Evolutionary conservation across 2,797 vertebrate genomes (phyloP).

Genomic region (Falco rusticolus): DNA sequence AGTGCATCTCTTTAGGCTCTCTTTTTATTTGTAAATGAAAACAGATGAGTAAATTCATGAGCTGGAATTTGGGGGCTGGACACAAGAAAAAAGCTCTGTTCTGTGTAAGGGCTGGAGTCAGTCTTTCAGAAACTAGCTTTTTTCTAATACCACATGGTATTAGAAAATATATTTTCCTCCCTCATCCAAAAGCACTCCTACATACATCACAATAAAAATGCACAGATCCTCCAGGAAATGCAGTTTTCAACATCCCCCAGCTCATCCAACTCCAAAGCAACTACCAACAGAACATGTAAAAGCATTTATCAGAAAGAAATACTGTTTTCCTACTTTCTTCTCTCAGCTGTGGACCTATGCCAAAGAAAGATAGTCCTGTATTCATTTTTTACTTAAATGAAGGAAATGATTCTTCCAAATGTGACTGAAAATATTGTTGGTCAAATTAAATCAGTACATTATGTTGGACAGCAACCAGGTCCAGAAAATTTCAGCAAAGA

Average conservation of each 20-base stretch:
- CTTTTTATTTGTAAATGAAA: background rate
- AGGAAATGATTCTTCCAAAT: slow-evolving; percentile 46
- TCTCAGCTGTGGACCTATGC: background rate
- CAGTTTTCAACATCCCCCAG: background rate
- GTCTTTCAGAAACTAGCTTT: background rate
- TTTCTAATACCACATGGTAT: too few relatives aligned
- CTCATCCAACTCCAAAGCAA: background rate
- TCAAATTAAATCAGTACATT: background rate
- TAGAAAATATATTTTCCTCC: background rate
- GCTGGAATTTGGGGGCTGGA: background rate
- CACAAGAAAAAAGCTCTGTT: background rate
- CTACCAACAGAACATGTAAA: background rate
- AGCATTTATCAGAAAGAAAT: background rate
- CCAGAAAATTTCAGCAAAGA: background rate
- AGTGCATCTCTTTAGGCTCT: background rate
- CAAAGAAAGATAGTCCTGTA: background rate
- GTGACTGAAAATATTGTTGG: background rate
- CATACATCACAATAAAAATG: background rate
- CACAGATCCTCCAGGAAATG: background rate
- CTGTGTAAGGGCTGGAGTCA: background rate
- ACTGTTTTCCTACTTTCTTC: background rate
- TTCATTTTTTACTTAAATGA: background rate
- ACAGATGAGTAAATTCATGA: background rate
- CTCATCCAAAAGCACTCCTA: background rate
- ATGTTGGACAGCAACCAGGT: background rate